Base-by-base conservation (phyloP, 2,113 vertebrate genomes). In the Gymnarchus niloticus region DNA sequence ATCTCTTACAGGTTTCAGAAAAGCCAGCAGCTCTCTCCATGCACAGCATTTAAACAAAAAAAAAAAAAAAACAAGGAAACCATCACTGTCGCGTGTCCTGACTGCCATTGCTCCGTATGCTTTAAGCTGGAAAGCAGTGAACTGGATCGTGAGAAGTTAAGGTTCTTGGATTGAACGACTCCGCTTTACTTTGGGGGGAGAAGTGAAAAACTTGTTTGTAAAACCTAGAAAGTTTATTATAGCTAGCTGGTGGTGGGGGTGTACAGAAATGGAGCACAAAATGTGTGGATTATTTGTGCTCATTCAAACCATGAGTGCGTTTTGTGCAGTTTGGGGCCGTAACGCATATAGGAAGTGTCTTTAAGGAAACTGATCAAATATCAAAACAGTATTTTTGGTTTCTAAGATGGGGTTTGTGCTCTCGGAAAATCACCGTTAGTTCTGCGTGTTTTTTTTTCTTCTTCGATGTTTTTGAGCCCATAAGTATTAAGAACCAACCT, bases 11-110 rank as follows among this genome's bases (percentile, higher is more conserved):
- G 91, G 94, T 94, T 92, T 93, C 93, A 92, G 90, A 93, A 87
- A 90, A 93, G 94, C 91, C 92, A 92, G 91, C 93, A 92, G 94
- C 94, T 93, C 94, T 93, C 94, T 94, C 94, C 92, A 92, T 93
- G 92, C 87, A 86, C 86, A 86, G 89, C 28, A 54, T 54, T 65
- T 65, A 87, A 87, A 81, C 85, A 86, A 12, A 1, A 87, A 83
- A 86, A 88, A 61, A 65, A 65, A 89, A 87, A 85, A 87, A 56
- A 86, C n/a, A n/a, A n/a, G 86, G 91, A 85, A 2, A 91, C 92
- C 91, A 91, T 93, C 91, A 93, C 94, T 91, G 89, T 83, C 90
- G 91, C 87, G 88, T 88, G 87, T 88, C 87, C 25, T 2, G 48
- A 92, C 91, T 91, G 91, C 93, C 89, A 85, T 91, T 84, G 81